phyloP scores from a whole-genome alignment of 2,797 vertebrate genomes.

The Pygocentrus nattereri region DNA sequence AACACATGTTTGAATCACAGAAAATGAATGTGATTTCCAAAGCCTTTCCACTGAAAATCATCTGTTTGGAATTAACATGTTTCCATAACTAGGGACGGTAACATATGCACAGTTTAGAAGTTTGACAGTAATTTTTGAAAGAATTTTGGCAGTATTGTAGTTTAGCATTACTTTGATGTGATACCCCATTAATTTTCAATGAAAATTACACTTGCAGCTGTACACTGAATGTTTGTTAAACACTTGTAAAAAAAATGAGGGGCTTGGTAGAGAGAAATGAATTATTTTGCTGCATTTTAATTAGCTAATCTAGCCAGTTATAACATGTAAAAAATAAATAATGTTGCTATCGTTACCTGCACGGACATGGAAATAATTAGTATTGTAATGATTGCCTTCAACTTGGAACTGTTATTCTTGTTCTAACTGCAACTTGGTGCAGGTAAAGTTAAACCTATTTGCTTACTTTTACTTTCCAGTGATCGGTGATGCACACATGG shows the following conservation, averaged over 20 bases:
- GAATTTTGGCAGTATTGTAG: no score
- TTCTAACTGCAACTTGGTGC: no score
- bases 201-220: no score
- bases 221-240: no score
- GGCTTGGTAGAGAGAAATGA: neutral
- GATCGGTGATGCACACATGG: conserved; percentile 13
- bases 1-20: neutral
- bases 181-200: neutral
- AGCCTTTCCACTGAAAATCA: neutral
- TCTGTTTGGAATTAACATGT: neutral
- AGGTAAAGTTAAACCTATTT: conserved; percentile 3
- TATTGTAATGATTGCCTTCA: neutral
- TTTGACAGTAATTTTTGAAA: neutral
- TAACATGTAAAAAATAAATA: neutral
- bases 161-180: no score
- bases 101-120: neutral
- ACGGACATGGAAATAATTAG: neutral
- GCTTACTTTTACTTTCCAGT: conserved; percentile 13
- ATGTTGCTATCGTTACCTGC: neutral
- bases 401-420: neutral
- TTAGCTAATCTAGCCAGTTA: neutral
- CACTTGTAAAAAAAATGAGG: no score
- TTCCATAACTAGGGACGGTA: neutral
- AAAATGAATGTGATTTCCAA: neutral
- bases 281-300: neutral